phyloP scores from a whole-genome alignment of 2,113 vertebrate genomes.

The Passer montanus region DNA sequence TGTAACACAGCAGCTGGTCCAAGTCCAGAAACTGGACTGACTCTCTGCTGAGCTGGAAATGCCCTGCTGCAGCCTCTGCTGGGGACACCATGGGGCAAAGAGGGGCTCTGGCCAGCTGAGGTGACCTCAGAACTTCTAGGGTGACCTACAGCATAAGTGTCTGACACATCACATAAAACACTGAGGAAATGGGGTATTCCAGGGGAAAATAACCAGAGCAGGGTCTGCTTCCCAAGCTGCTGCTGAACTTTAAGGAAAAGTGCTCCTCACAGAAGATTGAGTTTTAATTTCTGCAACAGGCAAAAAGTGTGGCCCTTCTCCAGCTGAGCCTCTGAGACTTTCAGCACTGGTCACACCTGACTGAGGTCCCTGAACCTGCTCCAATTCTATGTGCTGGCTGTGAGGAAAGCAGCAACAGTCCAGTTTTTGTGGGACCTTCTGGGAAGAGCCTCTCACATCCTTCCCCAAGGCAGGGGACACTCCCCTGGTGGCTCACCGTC shows the following conservation, averaged over 20 bases:
- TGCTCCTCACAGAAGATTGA: not conserved
- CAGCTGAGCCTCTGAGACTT: not conserved
- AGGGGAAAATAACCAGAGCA: not conserved
- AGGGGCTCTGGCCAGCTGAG: not conserved
- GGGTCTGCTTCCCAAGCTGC: not conserved
- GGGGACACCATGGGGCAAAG: not conserved
- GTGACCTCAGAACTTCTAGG: not conserved
- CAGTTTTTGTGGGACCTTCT: not conserved
- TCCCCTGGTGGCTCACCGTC: slow-evolving; percentile 83
- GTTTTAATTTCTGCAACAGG: not conserved
- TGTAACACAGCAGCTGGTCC: not conserved
- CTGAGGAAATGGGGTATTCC: not conserved
- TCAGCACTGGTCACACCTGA: not conserved
- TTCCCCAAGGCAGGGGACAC: not conserved
- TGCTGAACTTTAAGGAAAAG: not conserved
- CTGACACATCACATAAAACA: not conserved
- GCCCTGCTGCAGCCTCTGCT: not conserved
- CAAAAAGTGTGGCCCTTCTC: not conserved
- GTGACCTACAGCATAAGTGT: not conserved
- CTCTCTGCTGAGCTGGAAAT: not conserved
- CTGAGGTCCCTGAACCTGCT: not conserved
- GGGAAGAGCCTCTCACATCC: not conserved
- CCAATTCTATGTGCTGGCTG: not conserved
- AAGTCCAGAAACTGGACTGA: not conserved
- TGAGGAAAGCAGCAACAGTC: not conserved